Evolutionary conservation across 2,797 vertebrate genomes (phyloP).

Genomic region (Phyllotis vaccarum): DNA sequence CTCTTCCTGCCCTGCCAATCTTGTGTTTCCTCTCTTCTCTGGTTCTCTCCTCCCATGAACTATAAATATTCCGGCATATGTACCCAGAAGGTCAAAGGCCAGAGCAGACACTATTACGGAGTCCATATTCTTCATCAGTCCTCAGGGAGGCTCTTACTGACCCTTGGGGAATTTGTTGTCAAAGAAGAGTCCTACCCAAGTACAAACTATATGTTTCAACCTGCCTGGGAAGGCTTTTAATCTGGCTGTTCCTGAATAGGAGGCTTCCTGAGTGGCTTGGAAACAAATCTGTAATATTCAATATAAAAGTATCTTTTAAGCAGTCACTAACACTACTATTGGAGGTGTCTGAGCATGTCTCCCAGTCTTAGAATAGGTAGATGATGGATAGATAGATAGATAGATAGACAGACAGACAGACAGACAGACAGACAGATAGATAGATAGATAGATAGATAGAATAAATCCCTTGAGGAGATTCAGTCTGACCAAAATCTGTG

Average conservation of each 20-base stretch:
- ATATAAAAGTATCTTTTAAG: rapidly evolving
- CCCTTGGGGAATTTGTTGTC: rapidly evolving
- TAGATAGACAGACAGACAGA: not conserved
- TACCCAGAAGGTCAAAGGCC: not conserved
- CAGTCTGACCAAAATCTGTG: not conserved
- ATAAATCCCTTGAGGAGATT: not conserved
- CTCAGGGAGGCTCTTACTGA: not conserved
- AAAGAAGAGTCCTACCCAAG: rapidly evolving
- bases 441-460: not conserved
- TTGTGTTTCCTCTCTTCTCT: not conserved
- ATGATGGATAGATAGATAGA: too few species aligned
- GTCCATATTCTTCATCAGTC: not conserved
- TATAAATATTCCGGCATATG: not conserved
- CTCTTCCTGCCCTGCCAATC: not conserved
- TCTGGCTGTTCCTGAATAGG: not conserved
- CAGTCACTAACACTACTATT: not conserved
- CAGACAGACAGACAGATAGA: not conserved
- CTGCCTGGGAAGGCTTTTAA: not conserved
- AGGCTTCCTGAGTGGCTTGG: not conserved
- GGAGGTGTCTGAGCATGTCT: not conserved
- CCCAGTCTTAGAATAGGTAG: not conserved
- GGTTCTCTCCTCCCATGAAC: not conserved
- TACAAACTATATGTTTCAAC: too few species aligned
- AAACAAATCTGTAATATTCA: not conserved
- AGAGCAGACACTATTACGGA: not conserved